A percentile compares a stretch with the other conserved stretches of the same genome.
phyloP scores from a whole-genome alignment of 2,797 vertebrate species.

The Sebastolobus altivelis region DNA sequence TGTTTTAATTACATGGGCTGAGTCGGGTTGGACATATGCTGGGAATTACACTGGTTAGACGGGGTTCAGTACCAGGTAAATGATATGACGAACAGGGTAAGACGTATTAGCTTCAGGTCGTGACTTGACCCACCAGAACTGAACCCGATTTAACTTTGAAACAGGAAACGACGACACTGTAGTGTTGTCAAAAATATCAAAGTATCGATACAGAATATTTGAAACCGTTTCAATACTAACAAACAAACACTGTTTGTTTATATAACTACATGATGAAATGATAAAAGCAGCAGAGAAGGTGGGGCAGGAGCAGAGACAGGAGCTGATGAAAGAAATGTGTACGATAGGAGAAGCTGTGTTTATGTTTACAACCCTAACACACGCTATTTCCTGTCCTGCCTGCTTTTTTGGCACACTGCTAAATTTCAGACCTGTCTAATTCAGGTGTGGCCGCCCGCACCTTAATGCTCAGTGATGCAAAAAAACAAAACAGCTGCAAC shows the following conservation, averaged over 20 bases:
- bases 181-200: too few species aligned
- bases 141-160: not conserved
- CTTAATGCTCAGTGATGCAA: not conserved
- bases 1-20: too few species aligned
- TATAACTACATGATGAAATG: not conserved
- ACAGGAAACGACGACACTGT: not conserved
- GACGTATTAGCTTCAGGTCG: not conserved
- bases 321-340: not conserved
- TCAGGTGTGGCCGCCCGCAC: not conserved
- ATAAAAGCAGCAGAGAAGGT: not conserved
- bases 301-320: not conserved
- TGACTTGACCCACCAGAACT: not conserved
- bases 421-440: not conserved
- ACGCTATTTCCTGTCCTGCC: too few species aligned
- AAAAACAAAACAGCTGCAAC: not conserved
- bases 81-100: not conserved
- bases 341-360: not conserved
- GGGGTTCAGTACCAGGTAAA: not conserved
- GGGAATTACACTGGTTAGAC: too few species aligned
- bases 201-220: too few species aligned
- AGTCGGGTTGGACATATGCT: too few species aligned
- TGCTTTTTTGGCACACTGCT: not conserved
- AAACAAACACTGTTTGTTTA: not conserved
- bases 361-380: too few species aligned
- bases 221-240: too few species aligned